Evolutionary conservation across 1,140 invertebrate species (phyloP).

Genomic region (Tribolium castaneum): DNA sequence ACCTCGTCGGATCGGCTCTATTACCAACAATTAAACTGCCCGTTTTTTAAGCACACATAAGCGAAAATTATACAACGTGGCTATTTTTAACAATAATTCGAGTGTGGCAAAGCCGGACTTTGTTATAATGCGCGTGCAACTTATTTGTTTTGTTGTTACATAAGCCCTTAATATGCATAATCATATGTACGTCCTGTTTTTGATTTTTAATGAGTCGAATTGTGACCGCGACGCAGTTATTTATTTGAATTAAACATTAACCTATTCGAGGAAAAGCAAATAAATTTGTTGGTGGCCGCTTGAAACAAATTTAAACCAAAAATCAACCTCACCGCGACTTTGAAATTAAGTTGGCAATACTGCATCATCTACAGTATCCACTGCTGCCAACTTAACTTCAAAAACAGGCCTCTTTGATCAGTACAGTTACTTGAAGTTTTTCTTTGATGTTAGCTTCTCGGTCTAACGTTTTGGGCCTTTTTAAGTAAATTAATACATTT

Average conservation of each 20-base stretch:
- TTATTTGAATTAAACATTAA: background rate
- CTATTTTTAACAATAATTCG: background rate
- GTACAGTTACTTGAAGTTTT: too few relatives aligned
- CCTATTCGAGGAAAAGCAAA: background rate
- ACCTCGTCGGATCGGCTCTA: conserved; percentile 11
- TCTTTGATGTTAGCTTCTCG: too few relatives aligned
- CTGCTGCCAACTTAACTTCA: too few relatives aligned
- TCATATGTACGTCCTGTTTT: conserved; percentile 13
- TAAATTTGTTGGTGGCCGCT: too few relatives aligned
- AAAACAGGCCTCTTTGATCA: too few relatives aligned
- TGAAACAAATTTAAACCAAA: too few relatives aligned
- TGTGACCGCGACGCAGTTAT: background rate
- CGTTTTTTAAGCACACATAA: background rate
- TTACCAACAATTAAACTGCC: conserved; percentile 7
- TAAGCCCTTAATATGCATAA: conserved; percentile 14
- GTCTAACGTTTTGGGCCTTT: too few relatives aligned
- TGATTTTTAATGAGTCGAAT: conserved; percentile 3
- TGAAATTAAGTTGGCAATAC: too few relatives aligned
- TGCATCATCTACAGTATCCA: too few relatives aligned
- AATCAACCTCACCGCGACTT: too few relatives aligned
- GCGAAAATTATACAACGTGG: background rate
- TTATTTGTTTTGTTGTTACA: background rate
- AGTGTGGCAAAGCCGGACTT: background rate
- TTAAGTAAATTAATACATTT: too few relatives aligned
- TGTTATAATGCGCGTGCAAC: background rate